Evolutionary conservation across 2,113 vertebrate genomes (phyloP), one percentile per base, ranked within the genome.

Genomic region (Campylomormyrus numenius): DNA sequence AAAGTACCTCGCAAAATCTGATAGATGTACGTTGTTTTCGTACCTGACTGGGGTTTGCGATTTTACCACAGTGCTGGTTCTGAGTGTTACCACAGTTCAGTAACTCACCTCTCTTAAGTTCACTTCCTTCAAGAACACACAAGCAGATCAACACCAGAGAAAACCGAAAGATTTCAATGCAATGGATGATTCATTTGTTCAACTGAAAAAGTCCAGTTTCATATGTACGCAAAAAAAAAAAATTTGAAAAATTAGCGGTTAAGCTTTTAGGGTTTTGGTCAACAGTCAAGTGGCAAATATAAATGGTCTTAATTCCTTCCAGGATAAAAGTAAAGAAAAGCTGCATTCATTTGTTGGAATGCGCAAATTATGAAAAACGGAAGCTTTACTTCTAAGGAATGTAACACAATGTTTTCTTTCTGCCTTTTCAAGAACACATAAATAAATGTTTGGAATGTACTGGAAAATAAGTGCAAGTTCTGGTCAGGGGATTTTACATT

Each of bases 41-140:
- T 92, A 91, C 92, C 89, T 91, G 84, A 66, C 91, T 91, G 91
- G 88, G 91, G 91, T 87, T 83, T 74, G 88, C 84, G 53, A 48
- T 88, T 21, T 88, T 62, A 91, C 91, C 90, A 89, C 90, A 91
- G 83, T 56, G 49, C 74, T 91, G 70, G 58, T 88, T 87, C 80
- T 58, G 35, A 90, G 90, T 39, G 42, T 89, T 70, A 89, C 86
- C 86, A 50, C 62, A 84, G 35, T 87, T 88, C 88, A 92, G 49
- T 70, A 84, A 90, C 89, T 90, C 89, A 83, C 88, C 80, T 90
- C 89, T 74, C 50, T 52, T 19, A 39, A 87, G 45, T 48, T 86
- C 88, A 85, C 87, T 90, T 93, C 90, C 92, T 88, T 89, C 42
- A 85, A 88, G 52, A 87, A 89, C 70, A 89, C 48, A 6, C 88